Percentiles rank a stretch among this genome's conserved stretches.
Conservation (phyloP, 2,797 vertebrate species). For the Myotis myotis region DNA sequence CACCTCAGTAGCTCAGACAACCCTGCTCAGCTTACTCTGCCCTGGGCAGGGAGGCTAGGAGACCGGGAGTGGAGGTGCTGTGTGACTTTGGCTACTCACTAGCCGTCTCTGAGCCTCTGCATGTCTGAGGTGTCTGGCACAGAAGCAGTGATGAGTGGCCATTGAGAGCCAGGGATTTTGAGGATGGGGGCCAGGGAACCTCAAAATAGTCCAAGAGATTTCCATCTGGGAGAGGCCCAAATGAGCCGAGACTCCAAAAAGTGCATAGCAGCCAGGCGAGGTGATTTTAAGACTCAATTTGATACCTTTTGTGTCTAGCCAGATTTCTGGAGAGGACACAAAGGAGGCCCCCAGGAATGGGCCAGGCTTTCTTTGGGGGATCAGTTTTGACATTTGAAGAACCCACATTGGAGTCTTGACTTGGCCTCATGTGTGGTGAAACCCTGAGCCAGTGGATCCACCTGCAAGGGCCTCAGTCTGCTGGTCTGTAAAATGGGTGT, state of each 20-base stretch:
- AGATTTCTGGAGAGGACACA: too few relatives aligned
- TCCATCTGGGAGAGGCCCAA: background rate
- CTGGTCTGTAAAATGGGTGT: background rate
- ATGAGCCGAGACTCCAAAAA: background rate
- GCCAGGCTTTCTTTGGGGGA: background rate
- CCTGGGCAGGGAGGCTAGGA: background rate
- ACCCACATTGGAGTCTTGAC: rapidly evolving
- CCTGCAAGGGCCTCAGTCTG: background rate
- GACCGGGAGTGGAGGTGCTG: background rate
- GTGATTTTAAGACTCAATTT: background rate
- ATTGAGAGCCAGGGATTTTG: background rate
- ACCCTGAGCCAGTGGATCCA: background rate
- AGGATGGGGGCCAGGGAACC: too few relatives aligned
- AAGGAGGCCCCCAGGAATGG: background rate
- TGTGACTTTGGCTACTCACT: background rate
- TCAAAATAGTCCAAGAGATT: background rate
- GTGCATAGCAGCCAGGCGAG: background rate
- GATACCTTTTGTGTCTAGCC: rapidly evolving
- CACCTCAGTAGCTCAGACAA: rapidly evolving
- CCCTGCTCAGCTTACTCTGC: background rate
- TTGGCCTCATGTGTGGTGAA: background rate
- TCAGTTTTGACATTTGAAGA: background rate
- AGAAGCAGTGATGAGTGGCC: background rate
- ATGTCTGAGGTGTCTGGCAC: background rate
- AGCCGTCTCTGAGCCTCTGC: background rate